These are phyloP conservation scores for Melolontha melolontha DNA, from an alignment of 2,888 invertebrate species.

Conservation along the genomic window DNA sequence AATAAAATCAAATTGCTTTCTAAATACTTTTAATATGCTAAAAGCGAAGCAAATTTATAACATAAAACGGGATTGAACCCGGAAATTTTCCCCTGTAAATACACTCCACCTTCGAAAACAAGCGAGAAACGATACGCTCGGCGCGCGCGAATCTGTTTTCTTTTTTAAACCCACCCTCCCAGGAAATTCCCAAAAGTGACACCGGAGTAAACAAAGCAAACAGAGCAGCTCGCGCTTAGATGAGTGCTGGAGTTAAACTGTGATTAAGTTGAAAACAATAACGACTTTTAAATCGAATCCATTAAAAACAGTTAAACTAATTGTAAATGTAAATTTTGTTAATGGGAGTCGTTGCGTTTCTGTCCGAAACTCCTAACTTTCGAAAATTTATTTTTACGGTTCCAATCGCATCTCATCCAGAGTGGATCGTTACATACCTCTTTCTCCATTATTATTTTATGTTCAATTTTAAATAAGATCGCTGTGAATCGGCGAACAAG, in stretches of 20 bases:
- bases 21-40: too few relatives aligned
- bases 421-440: neutral
- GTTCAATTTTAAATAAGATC: conserved; percentile 9
- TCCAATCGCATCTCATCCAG: neutral
- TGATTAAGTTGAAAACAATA: conserved; percentile 34
- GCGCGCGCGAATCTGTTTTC: too few relatives aligned
- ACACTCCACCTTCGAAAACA: too few relatives aligned
- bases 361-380: neutral
- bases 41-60: too few relatives aligned
- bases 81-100: too few relatives aligned
- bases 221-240: conserved; percentile 1
- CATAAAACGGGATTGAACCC: too few relatives aligned
- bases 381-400: conserved; percentile 18
- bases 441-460: conserved; percentile 26
- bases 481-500: too few relatives aligned
- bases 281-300: conserved; percentile 34
- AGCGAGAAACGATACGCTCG: too few relatives aligned
- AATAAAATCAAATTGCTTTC: too few relatives aligned
- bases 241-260: conserved; percentile 2
- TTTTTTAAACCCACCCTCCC: too few relatives aligned
- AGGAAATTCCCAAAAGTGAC: conserved; percentile 14
- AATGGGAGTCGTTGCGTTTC: conserved; percentile 13
- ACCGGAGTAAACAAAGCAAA: conserved; percentile 11
- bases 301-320: conserved; percentile 52
- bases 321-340: conserved; percentile 57